phyloP scores from a whole-genome alignment of 2,888 invertebrate species.

The Thelaira solivaga region DNA sequence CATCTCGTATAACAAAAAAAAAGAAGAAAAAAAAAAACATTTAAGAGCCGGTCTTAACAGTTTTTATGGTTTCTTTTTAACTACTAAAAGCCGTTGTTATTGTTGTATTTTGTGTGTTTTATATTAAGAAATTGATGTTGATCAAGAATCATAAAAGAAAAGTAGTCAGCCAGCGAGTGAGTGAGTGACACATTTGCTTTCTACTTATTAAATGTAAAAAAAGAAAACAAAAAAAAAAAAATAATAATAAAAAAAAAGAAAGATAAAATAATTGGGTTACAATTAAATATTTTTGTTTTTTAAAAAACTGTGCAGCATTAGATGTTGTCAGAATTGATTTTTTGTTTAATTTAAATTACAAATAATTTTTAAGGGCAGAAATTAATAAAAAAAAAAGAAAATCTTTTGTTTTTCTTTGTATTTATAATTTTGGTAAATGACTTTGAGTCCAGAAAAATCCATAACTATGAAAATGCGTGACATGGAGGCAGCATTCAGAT shows the following conservation, averaged over 20 bases:
- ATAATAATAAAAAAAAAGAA: background rate
- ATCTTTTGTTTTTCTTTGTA: background rate
- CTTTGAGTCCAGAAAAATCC: conserved; percentile 68
- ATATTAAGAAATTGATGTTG: conserved; percentile 46
- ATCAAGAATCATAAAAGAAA: conserved; percentile 43
- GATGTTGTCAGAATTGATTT: background rate
- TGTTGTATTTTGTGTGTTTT: background rate
- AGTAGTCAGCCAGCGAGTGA: conserved; percentile 15
- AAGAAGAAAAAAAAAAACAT: conserved; percentile 19
- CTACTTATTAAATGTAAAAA: conserved; percentile 3
- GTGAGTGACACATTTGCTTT: conserved; percentile 27
- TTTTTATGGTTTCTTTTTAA: conserved; percentile 12
- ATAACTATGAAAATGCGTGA: conserved; percentile 76
- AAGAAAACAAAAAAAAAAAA: conserved; percentile 1
- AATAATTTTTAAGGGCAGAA: background rate
- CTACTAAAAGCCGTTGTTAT: background rate
- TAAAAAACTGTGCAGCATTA: conserved; percentile 1
- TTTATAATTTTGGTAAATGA: conserved; percentile 59
- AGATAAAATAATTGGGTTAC: conserved; percentile 25
- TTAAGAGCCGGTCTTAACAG: conserved; percentile 52
- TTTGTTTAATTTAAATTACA: no score
- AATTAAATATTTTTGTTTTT: conserved; percentile 35
- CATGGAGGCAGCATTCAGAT: conserved; percentile 75
- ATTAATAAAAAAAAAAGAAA: background rate
- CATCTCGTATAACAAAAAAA: no score